A percentile compares a stretch with the other conserved stretches of the same genome.
These are phyloP conservation scores for Cerceris ruficornis DNA, from an alignment of 2,888 invertebrate species.

Conservation along the genomic window DNA sequence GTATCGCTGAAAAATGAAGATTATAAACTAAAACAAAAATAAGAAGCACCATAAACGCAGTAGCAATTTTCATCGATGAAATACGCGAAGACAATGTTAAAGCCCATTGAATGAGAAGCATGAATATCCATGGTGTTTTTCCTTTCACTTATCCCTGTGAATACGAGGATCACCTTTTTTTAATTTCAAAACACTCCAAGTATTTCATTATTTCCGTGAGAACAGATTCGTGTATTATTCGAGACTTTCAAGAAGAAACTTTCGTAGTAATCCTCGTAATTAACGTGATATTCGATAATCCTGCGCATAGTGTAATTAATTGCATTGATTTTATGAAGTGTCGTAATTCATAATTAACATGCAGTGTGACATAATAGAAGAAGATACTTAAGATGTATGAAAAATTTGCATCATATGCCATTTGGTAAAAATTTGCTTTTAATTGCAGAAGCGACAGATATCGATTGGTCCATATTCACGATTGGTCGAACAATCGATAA, in stretches of 20 bases:
- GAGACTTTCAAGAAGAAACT: neutral
- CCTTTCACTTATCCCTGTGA: neutral
- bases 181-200: neutral
- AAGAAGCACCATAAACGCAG: constrained; percentile 45
- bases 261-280: constrained; percentile 21
- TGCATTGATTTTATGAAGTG: neutral
- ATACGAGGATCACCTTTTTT: too few relatives aligned
- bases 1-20: constrained; percentile 11
- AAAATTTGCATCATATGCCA: neutral
- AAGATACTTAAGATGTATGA: neutral
- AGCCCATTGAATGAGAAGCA: constrained; percentile 30
- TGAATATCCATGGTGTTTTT: constrained; percentile 15
- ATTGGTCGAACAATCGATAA: too few relatives aligned
- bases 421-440: neutral
- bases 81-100: constrained; percentile 21
- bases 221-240: too few relatives aligned
- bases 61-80: constrained; percentile 23
- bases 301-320: constrained; percentile 16
- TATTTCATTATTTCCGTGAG: neutral
- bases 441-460: constrained; percentile 1
- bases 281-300: constrained; percentile 8
- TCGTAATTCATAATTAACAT: constrained; percentile 16
- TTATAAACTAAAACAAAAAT: constrained; percentile 18
- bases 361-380: constrained; percentile 4
- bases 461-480: neutral